phyloP scores from a whole-genome alignment of 2,797 vertebrate genomes.

The Fratercula arctica region DNA sequence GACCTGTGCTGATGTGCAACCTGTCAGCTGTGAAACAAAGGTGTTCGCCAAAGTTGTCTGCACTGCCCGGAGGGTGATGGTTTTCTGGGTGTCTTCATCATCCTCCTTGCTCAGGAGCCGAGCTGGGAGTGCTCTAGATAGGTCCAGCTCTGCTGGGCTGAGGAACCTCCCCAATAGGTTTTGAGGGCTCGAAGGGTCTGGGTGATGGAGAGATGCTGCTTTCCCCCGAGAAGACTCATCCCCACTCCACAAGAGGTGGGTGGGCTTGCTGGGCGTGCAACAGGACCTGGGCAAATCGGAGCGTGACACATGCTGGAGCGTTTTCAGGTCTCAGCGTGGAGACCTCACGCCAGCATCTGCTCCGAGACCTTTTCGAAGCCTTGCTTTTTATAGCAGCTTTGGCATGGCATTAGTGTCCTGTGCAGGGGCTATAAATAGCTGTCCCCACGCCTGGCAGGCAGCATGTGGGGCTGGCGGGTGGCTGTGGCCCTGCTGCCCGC shows the following conservation, averaged over 20 bases:
- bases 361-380: neutral
- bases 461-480: neutral
- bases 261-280: neutral
- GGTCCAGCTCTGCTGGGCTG: neutral
- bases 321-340: neutral
- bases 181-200: neutral
- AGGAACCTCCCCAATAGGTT: neutral
- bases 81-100: neutral
- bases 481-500: neutral
- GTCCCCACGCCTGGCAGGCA: neutral
- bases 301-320: neutral
- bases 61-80: accelerated
- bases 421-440: constrained; percentile 35
- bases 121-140: neutral
- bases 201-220: accelerated
- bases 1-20: neutral
- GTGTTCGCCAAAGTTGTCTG: neutral
- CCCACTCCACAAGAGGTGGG: too few species aligned
- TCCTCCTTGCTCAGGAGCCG: neutral
- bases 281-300: neutral
- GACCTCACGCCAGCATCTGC: constrained; percentile 25
- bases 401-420: neutral
- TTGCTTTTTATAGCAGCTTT: constrained; percentile 59
- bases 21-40: accelerated
- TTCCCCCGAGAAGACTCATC: neutral